Percentiles rank a stretch among this genome's conserved stretches.
Conservation (phyloP, 1,140 invertebrate genomes). For the Trachymyrmex cornetzi region DNA sequence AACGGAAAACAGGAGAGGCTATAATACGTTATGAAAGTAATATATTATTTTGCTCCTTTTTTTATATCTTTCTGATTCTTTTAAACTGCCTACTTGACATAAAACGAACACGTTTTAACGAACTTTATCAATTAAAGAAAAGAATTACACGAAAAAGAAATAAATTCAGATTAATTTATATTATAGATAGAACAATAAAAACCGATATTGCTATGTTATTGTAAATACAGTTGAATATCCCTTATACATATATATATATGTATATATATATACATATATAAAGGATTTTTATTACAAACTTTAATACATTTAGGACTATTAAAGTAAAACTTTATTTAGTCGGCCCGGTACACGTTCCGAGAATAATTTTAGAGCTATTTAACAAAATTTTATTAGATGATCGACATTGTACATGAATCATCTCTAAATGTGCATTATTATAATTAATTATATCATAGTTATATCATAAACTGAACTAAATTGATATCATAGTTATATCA, state of each 20-base stretch:
- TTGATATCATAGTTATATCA: background rate
- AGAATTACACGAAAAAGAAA: background rate
- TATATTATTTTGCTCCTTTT: slow-evolving; percentile 41
- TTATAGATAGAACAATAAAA: slow-evolving; percentile 25
- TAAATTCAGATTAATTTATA: slow-evolving; percentile 40
- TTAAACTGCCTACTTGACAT: slow-evolving; percentile 23
- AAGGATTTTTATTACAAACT: slow-evolving; percentile 42
- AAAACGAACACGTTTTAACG: background rate
- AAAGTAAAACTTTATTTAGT: background rate
- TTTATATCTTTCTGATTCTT: slow-evolving; percentile 28
- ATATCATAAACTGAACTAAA: background rate
- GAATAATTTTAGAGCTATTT: slow-evolving; percentile 12
- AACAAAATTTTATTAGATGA: background rate
- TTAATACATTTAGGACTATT: slow-evolving; percentile 7
- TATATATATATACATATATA: background rate
- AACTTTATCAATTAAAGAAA: background rate
- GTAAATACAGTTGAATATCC: slow-evolving; percentile 4
- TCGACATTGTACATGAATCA: background rate
- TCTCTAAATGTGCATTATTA: background rate
- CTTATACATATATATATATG: no score
- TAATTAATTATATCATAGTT: slow-evolving; percentile 5
- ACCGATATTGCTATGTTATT: slow-evolving; percentile 1
- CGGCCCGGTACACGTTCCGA: no score
- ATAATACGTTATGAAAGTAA: slow-evolving; percentile 20
- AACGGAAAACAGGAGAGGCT: slow-evolving; percentile 25